Evolutionary conservation across 92 coral and sea anemone species (phyloP).

Genomic region (Parazoanthus darwini): DNA sequence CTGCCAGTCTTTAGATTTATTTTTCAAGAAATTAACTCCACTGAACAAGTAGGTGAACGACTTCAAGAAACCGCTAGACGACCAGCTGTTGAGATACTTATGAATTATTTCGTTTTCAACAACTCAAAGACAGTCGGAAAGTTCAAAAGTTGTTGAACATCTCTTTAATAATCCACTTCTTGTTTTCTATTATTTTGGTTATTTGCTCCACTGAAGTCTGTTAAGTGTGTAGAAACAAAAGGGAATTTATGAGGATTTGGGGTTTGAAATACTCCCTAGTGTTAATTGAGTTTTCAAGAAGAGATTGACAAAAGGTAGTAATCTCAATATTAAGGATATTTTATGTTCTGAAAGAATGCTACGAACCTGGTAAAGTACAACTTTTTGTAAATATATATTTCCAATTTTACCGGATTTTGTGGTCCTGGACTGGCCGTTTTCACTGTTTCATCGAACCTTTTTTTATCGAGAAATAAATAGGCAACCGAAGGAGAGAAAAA

Average conservation of each 20-base stretch:
- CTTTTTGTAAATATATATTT: conserved; percentile 19
- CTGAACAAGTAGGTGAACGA: conserved; percentile 32
- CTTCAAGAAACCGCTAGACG: conserved; percentile 30
- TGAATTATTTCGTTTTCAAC: conserved; percentile 37
- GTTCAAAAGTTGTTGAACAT: conserved; percentile 29
- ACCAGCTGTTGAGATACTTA: conserved; percentile 43
- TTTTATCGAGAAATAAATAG: conserved; percentile 18
- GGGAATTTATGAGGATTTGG: neutral
- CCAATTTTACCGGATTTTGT: neutral
- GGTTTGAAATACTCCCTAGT: conserved; percentile 15
- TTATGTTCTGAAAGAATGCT: conserved; percentile 9
- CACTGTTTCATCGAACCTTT: neutral
- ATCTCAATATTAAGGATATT: conserved; percentile 16
- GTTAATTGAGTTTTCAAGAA: conserved; percentile 48
- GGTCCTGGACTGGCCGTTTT: conserved; percentile 1
- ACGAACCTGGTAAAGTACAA: neutral
- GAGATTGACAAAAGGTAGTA: conserved; percentile 43
- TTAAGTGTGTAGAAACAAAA: conserved; percentile 29
- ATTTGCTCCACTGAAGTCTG: conserved; percentile 27
- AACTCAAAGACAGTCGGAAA: conserved; percentile 17
- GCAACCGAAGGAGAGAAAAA: conserved; percentile 27
- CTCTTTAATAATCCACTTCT: conserved; percentile 20
- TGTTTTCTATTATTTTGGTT: conserved; percentile 13
- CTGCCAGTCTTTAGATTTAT: neutral
- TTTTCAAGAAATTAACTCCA: conserved; percentile 13